Evolutionary conservation across 2,888 invertebrate species (phyloP), one percentile per base, ranked within the genome.

Genomic region (Mylabris sibirica): DNA sequence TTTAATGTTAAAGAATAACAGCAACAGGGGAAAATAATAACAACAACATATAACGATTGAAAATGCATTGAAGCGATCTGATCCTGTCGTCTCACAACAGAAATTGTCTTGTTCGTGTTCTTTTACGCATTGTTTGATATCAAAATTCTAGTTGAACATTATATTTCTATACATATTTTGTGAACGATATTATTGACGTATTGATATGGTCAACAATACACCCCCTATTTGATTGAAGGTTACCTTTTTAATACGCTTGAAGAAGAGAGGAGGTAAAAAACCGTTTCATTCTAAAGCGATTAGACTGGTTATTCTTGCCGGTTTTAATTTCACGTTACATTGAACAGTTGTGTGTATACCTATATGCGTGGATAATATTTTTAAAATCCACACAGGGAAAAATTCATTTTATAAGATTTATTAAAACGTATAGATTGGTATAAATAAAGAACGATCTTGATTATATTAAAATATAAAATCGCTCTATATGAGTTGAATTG

Each of bases 241-340:
- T 73, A 73, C 75, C 74, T 76, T 78, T 75, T 67, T 79, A 77
- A 78, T 77, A 73, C 75, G 78, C 76, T 77, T 75, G 75, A 72
- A 73, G 74, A 75, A 74, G 74, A 72, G 73, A 75, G 69, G 76
- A 8, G 30, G 8, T 8, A 30, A 30, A 30, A 30, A 30, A 30
- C 30, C 30, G 30, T 30, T 30, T 30, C 8, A 77, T 74, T 71
- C 75, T 75, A 77, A 78, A 75, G 74, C 75, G 78, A 79, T 79
- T 79, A 79, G 75, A 74, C 75, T 75, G 78, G 79, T 79, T 78
- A 80, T 78, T 78, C 78, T 78, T 78, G 79, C 77, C 78, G 76
- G 77, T 76, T 80, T 74, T 78, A 78, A 80, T 80, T 80, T 80
- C 79, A 80, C 79, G 79, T 77, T 69, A 78, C 79, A 77, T 78